Percentiles rank a stretch among this genome's conserved stretches.
Evolutionary conservation across 2,113 vertebrate species (phyloP).

Genomic region (Apaloderma vittatum): DNA sequence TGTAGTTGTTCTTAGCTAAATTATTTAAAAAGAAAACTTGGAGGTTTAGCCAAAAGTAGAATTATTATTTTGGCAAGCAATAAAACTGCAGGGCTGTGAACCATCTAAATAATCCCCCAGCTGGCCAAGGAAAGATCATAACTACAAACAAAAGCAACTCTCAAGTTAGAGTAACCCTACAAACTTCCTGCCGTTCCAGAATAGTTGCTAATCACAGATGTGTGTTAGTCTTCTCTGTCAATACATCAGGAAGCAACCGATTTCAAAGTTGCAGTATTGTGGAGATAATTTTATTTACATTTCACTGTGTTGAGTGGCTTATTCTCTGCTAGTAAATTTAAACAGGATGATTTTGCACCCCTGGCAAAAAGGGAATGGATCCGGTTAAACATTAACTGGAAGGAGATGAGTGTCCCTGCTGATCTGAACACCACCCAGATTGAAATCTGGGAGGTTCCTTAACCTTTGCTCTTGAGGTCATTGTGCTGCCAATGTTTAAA

Average conservation of each 20-base stretch:
- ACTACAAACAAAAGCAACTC: background rate
- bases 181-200: background rate
- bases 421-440: background rate
- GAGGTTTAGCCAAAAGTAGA: background rate
- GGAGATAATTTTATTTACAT: conserved; percentile 14
- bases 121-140: background rate
- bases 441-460: conserved; percentile 35
- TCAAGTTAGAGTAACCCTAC: background rate
- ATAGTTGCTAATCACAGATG: background rate
- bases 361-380: background rate
- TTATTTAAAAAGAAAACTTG: background rate
- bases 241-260: background rate
- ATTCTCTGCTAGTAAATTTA: background rate
- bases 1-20: background rate
- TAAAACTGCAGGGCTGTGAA: background rate
- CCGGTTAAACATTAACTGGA: background rate
- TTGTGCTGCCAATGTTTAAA: conserved; percentile 5
- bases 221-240: background rate
- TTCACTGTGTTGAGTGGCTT: background rate
- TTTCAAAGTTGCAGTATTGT: background rate
- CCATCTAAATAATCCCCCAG: background rate
- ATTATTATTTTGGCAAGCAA: conserved; percentile 12
- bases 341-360: background rate
- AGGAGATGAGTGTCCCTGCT: background rate
- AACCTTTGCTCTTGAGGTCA: background rate